These are phyloP conservation scores for Tethea ocularis DNA, from an alignment of 2,888 invertebrate genomes.

Conservation along the genomic window DNA sequence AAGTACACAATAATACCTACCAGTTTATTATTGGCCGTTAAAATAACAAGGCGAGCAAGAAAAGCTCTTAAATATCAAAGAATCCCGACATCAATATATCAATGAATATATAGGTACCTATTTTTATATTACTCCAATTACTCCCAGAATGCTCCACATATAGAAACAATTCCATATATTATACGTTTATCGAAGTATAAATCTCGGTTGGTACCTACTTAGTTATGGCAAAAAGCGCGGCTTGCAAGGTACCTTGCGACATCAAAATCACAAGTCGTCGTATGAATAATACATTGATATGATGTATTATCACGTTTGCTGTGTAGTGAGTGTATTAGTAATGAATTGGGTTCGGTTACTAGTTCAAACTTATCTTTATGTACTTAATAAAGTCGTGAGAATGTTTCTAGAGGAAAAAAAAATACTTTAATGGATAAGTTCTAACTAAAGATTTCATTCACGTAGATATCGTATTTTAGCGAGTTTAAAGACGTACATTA, in stretches of 20 bases:
- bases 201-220: constrained; percentile 36
- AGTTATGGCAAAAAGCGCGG: constrained; percentile 55
- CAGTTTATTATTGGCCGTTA: not conserved
- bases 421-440: not conserved
- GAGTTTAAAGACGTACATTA: not conserved
- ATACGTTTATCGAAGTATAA: constrained; percentile 57
- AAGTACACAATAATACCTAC: not conserved
- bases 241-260: constrained; percentile 54
- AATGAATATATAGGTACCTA: constrained; percentile 28
- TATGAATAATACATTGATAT: constrained; percentile 75
- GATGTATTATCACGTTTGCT: constrained; percentile 65
- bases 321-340: constrained; percentile 42
- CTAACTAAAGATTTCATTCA: not conserved
- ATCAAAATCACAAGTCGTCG: constrained; percentile 68
- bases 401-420: not conserved
- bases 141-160: constrained; percentile 22
- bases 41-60: not conserved
- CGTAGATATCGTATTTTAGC: not conserved
- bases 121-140: constrained; percentile 24
- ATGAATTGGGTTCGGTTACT: constrained; percentile 41
- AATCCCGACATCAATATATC: constrained; percentile 29
- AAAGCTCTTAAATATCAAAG: constrained; percentile 18
- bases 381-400: constrained; percentile 5
- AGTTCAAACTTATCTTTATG: constrained; percentile 12
- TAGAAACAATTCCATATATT: constrained; percentile 36